Evolutionary conservation across 2,888 invertebrate species (phyloP).

Genomic region (Troglohyphantes excavatus): DNA sequence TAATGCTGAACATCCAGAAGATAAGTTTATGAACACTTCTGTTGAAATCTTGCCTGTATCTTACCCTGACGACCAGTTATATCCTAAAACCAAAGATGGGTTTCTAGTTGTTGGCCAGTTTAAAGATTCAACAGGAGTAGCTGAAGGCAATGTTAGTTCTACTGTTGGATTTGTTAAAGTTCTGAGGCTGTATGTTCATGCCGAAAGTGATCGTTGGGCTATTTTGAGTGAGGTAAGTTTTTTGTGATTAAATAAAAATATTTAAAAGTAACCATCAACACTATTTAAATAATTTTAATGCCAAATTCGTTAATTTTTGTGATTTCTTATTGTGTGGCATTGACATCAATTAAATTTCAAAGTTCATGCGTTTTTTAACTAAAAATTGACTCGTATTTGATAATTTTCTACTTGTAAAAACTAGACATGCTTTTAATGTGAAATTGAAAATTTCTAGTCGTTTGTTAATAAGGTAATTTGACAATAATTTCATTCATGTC

Average conservation of each 20-base stretch:
- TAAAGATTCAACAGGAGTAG: conserved; percentile 77
- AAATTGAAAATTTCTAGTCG: too few relatives aligned
- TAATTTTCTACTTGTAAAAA: too few relatives aligned
- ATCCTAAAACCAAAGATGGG: conserved; percentile 78
- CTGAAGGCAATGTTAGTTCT: conserved; percentile 78
- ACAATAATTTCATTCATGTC: neutral
- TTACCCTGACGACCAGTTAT: conserved; percentile 77
- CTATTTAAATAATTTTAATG: too few relatives aligned
- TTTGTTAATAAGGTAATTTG: too few relatives aligned
- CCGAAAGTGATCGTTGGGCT: conserved; percentile 93
- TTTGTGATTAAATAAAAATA: too few relatives aligned
- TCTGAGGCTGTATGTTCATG: conserved; percentile 90
- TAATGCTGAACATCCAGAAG: conserved; percentile 93
- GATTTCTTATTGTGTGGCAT: too few relatives aligned
- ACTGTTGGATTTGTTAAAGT: conserved; percentile 85
- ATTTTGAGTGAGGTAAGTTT: conserved; percentile 91
- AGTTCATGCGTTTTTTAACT: too few relatives aligned
- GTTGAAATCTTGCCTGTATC: conserved; percentile 88
- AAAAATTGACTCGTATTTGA: too few relatives aligned
- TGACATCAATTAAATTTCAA: too few relatives aligned
- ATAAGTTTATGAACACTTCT: conserved; percentile 92
- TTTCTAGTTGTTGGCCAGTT: conserved; percentile 78
- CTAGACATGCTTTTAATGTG: too few relatives aligned
- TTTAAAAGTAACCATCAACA: too few relatives aligned
- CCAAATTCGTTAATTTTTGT: too few relatives aligned